A percentile compares a stretch with the other conserved stretches of the same genome.
Conservation (phyloP, 1,140 invertebrate genomes). For the Pogonus chalceus region DNA sequence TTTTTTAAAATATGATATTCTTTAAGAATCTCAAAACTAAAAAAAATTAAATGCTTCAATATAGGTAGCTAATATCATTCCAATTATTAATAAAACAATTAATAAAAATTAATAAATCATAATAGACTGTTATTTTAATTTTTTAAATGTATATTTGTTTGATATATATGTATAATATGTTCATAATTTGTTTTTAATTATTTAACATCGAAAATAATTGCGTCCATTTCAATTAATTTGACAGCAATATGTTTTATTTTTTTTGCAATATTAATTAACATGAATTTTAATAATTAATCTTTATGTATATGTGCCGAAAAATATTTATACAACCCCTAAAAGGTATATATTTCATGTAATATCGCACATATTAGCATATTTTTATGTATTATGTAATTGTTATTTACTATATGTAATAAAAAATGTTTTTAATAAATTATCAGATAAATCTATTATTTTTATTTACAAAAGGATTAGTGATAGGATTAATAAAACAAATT, state of each 20-base stretch:
- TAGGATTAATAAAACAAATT: no score
- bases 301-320: neutral
- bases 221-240: no score
- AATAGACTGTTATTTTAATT: neutral
- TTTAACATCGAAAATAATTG: neutral
- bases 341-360: neutral
- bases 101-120: neutral
- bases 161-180: neutral
- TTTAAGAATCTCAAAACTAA: neutral
- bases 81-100: no score
- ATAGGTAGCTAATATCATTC: no score
- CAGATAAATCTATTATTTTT: no score
- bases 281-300: neutral
- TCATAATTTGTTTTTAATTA: neutral
- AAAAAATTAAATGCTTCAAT: neutral
- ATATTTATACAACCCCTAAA: slow-evolving; percentile 2
- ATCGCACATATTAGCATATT: slow-evolving; percentile 6
- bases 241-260: neutral
- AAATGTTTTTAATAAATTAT: slow-evolving; percentile 5
- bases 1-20: neutral
- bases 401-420: neutral
- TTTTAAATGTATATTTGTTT: neutral
- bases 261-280: neutral
- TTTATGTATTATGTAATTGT: slow-evolving; percentile 4
- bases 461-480: no score